Evolutionary conservation across 2,113 vertebrate species (phyloP).

Genomic region (Sinocyclocheilus grahami): DNA sequence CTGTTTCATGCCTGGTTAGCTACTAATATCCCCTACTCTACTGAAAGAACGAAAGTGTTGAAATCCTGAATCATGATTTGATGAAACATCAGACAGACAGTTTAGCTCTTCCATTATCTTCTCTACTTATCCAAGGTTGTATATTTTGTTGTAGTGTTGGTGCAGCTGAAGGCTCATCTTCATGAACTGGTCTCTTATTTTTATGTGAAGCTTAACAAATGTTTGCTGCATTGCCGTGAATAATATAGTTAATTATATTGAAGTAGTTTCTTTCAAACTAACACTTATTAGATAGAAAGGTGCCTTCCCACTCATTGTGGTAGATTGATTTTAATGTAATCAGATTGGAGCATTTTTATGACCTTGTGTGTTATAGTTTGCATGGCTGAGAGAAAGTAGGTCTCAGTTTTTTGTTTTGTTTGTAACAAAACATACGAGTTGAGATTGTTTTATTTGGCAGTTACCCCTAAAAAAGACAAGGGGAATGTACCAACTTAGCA

Average conservation of each 20-base stretch:
- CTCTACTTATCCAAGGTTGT: background rate
- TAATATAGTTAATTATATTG: background rate
- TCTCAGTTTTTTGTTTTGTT: background rate
- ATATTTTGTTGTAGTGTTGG: background rate
- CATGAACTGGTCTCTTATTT: background rate
- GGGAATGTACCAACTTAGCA: background rate
- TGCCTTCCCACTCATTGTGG: slow-evolving; percentile 24
- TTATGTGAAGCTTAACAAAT: slow-evolving; percentile 14
- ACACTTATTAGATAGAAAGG: background rate
- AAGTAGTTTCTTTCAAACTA: background rate
- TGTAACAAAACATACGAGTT: background rate
- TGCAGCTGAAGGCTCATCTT: background rate
- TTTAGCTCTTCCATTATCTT: background rate
- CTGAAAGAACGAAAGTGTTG: no score
- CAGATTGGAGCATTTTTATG: slow-evolving; percentile 33
- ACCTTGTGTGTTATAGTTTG: slow-evolving; percentile 13
- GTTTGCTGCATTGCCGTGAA: background rate
- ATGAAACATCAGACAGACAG: background rate
- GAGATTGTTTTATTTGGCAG: background rate
- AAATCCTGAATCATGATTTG: background rate
- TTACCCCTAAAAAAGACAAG: background rate
- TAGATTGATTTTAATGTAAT: background rate
- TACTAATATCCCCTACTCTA: no score
- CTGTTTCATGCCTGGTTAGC: background rate
- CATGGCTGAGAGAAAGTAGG: background rate